These are phyloP conservation scores for mouse (Mus musculus) DNA, from an alignment of 2,113 vertebrate genomes.

Conservation along the genomic window DNA sequence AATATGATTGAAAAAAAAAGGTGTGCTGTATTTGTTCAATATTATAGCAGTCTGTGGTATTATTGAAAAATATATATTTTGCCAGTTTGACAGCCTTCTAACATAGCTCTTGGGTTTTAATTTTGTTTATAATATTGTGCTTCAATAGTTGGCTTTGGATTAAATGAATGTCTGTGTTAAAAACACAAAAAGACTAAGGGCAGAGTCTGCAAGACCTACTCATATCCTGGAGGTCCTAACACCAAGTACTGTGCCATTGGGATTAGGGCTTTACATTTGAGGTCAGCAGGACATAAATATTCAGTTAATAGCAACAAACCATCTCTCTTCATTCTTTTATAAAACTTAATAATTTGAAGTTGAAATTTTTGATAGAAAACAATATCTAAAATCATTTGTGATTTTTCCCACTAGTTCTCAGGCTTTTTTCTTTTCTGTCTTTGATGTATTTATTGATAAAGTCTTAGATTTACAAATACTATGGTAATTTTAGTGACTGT, in stretches of 20 bases:
- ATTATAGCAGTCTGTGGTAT: constrained; percentile 52
- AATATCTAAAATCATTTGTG: neutral
- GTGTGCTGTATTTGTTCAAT: constrained; percentile 62
- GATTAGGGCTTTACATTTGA: neutral
- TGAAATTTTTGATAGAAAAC: neutral
- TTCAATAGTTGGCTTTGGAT: constrained; percentile 52
- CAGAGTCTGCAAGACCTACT: neutral
- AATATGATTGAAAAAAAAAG: neutral
- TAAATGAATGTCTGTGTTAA: constrained; percentile 20
- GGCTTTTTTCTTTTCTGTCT: neutral
- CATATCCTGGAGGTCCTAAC: neutral
- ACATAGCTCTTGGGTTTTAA: constrained; percentile 23
- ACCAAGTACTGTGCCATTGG: neutral
- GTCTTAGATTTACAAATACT: neutral
- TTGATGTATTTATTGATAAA: neutral
- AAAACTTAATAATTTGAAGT: neutral
- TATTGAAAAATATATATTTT: constrained; percentile 73
- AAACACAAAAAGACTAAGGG: no score
- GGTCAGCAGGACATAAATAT: neutral
- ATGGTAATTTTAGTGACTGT: constrained; percentile 32
- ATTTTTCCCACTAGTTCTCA: neutral
- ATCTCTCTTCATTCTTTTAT: neutral
- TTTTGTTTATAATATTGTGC: constrained; percentile 58
- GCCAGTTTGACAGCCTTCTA: constrained; percentile 38
- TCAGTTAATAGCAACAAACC: neutral